Conservation (phyloP, 2,113 vertebrate genomes). For the Lipotes vexillifer region DNA sequence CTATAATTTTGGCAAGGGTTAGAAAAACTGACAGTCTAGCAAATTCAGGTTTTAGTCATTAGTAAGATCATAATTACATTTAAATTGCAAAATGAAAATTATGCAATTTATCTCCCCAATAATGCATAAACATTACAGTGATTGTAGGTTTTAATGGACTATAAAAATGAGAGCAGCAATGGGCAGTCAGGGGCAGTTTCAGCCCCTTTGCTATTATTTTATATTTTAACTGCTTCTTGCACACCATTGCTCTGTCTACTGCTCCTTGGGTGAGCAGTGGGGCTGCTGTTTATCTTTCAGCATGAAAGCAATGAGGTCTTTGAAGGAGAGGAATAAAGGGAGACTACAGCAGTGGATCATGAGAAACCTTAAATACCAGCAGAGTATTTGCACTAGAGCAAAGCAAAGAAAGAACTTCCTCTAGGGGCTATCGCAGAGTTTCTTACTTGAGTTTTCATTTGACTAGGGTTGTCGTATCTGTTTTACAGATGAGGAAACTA, state of each 20-base stretch:
- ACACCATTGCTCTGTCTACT: not conserved
- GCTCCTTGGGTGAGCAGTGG: conserved; percentile 29
- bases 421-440: not conserved
- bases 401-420: not conserved
- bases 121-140: conserved; percentile 84
- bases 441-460: not conserved
- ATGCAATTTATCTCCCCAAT: conserved; percentile 83
- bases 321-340: not conserved
- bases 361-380: not conserved
- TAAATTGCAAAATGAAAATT: conserved; percentile 88
- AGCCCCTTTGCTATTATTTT: conserved; percentile 78
- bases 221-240: conserved; percentile 74
- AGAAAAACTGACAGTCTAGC: conserved; percentile 82
- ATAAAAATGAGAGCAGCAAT: conserved; percentile 76
- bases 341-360: not conserved
- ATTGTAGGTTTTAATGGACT: conserved; percentile 85
- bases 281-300: not conserved
- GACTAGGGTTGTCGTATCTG: not conserved
- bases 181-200: conserved; percentile 79
- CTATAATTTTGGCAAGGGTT: conserved; percentile 84
- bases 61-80: conserved; percentile 86
- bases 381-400: not conserved
- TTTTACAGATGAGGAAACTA: not conserved
- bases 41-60: conserved; percentile 85
- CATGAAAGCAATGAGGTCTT: not conserved